Evolutionary conservation across 2,797 vertebrate species (phyloP).

Genomic region (Paedocypris micromegethes): DNA sequence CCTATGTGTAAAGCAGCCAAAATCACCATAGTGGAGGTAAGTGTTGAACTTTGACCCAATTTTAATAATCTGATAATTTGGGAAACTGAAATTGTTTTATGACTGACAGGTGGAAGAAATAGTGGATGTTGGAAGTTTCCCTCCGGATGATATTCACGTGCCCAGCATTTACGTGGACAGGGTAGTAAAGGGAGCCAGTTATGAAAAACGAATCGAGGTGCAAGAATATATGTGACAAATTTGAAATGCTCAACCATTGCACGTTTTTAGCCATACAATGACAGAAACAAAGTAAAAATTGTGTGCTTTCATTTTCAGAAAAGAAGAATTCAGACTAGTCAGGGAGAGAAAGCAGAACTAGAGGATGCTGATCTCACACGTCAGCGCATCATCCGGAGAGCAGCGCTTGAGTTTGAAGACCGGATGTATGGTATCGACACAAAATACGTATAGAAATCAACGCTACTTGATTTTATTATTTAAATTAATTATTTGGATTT

Average conservation of each 20-base stretch:
- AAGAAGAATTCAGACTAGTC: conserved; percentile 65
- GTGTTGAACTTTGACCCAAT: conserved; percentile 6
- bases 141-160: conserved; percentile 77
- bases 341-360: conserved; percentile 55
- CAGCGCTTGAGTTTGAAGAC: conserved; percentile 79
- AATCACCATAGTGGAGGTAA: conserved; percentile 90
- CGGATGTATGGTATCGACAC: conserved; percentile 82
- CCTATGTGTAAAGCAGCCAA: conserved; percentile 96
- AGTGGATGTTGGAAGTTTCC: conserved; percentile 75
- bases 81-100: background rate
- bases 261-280: too few species aligned
- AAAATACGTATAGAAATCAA: too few species aligned
- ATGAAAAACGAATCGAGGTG: conserved; percentile 82
- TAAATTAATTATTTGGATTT: too few species aligned
- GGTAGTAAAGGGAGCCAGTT: conserved; percentile 72
- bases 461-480: too few species aligned
- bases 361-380: conserved; percentile 65
- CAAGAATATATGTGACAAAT: too few species aligned
- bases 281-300: too few species aligned
- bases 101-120: conserved; percentile 76
- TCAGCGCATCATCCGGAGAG: conserved; percentile 76
- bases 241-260: too few species aligned
- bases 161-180: conserved; percentile 80
- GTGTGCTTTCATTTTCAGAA: conserved; percentile 57
- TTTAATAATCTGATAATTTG: background rate